These are phyloP conservation scores for Macroramphosus scolopax DNA, from an alignment of 2,797 vertebrate genomes.

Conservation along the genomic window DNA sequence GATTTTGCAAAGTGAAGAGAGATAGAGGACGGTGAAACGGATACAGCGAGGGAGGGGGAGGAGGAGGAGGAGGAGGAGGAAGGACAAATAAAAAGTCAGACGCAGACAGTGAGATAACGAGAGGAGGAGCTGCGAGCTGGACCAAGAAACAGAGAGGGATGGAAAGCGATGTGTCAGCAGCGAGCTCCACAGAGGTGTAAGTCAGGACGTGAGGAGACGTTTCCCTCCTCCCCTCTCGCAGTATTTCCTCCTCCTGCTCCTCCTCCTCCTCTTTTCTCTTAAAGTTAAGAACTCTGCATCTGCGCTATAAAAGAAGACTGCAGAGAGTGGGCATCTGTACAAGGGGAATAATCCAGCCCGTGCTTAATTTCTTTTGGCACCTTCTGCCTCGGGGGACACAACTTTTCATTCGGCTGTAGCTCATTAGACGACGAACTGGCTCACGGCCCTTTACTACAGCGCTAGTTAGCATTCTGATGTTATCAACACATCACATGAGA, in stretches of 20 bases:
- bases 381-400: constrained; percentile 52
- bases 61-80: constrained; percentile 47
- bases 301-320: constrained; percentile 57
- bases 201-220: constrained; percentile 68
- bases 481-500: constrained; percentile 42
- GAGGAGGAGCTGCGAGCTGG: constrained; percentile 51
- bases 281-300: constrained; percentile 49
- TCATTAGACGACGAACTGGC: constrained; percentile 66
- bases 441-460: constrained; percentile 51
- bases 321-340: constrained; percentile 63
- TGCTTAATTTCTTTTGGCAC: constrained; percentile 66
- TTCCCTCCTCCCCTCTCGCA: constrained; percentile 48
- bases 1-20: constrained; percentile 67
- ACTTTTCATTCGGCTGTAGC: constrained; percentile 58
- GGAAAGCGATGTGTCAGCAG: constrained; percentile 75
- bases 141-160: constrained; percentile 55
- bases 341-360: constrained; percentile 63
- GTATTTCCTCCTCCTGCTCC: constrained; percentile 46
- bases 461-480: constrained; percentile 58
- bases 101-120: constrained; percentile 62
- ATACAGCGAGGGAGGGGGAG: constrained; percentile 58
- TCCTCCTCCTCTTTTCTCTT: constrained; percentile 54
- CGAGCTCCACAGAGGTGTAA: constrained; percentile 59
- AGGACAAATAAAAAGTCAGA: constrained; percentile 71
- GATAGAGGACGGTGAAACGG: constrained; percentile 69